Conservation (phyloP, 2,113 vertebrate genomes). For the Drymodes brunneopygia region DNA sequence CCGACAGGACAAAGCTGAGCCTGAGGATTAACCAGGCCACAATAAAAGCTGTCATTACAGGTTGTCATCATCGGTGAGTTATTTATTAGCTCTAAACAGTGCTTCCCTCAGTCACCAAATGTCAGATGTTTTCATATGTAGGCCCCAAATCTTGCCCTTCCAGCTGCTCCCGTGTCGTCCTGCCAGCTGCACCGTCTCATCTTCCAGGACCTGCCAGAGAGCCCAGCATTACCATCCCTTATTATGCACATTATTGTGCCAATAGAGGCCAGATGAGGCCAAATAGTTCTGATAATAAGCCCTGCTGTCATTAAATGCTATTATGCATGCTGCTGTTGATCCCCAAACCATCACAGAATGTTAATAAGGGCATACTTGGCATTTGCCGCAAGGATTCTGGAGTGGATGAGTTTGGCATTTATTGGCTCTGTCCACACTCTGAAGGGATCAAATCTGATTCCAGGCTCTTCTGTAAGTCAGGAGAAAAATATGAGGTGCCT, state of each 20-base stretch:
- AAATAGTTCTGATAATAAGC: constrained; percentile 43
- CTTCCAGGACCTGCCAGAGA: constrained; percentile 60
- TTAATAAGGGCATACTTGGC: background rate
- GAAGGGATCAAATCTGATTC: no score
- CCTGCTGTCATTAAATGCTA: constrained; percentile 50
- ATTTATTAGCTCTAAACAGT: constrained; percentile 65
- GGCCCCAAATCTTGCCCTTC: constrained; percentile 52
- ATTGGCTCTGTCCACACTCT: background rate
- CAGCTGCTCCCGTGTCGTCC: constrained; percentile 60
- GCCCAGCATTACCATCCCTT: constrained; percentile 42
- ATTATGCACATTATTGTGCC: constrained; percentile 61
- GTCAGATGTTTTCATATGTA: constrained; percentile 60
- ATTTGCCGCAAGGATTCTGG: background rate
- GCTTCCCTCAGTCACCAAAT: constrained; percentile 70
- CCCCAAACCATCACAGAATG: constrained; percentile 22
- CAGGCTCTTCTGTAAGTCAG: background rate
- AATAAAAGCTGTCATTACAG: constrained; percentile 67
- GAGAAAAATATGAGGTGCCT: background rate
- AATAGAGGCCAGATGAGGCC: constrained; percentile 67
- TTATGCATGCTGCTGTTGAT: constrained; percentile 45
- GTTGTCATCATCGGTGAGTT: constrained; percentile 58
- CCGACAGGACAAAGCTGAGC: background rate
- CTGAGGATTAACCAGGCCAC: constrained; percentile 58
- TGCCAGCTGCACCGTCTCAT: constrained; percentile 63
- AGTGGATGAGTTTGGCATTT: background rate